Evolutionary conservation across 2,888 invertebrate species (phyloP).

Genomic region (Cyclophora albipunctata): DNA sequence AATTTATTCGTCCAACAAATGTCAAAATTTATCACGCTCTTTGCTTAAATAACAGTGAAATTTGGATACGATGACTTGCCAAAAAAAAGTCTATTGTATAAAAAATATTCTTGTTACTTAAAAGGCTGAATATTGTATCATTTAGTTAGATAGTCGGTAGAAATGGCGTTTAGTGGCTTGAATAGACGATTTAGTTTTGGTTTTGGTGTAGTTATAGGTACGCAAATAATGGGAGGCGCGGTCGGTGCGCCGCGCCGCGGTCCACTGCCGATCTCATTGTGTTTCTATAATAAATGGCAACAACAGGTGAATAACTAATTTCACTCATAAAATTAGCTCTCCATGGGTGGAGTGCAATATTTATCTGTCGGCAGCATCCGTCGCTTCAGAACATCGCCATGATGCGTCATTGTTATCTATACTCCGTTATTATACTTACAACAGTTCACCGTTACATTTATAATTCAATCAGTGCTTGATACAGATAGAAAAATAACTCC

Average conservation of each 20-base stretch:
- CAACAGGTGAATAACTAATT: slow-evolving; percentile 75
- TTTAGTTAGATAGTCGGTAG: slow-evolving; percentile 12
- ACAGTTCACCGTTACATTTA: background rate
- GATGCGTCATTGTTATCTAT: slow-evolving; percentile 36
- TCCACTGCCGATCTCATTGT: slow-evolving; percentile 60
- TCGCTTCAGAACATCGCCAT: slow-evolving; percentile 47
- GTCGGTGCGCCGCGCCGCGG: slow-evolving; percentile 37
- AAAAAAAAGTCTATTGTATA: slow-evolving; percentile 16
- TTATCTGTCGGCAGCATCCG: slow-evolving; percentile 64
- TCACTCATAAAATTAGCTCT: slow-evolving; percentile 71
- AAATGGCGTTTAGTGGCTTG: slow-evolving; percentile 20
- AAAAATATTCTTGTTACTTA: slow-evolving; percentile 18
- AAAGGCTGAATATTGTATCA: slow-evolving; percentile 5
- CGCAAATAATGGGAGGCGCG: slow-evolving; percentile 57
- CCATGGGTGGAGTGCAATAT: slow-evolving; percentile 71
- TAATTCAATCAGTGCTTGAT: slow-evolving; percentile 3
- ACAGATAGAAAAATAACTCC: background rate
- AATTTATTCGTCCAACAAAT: slow-evolving; percentile 52
- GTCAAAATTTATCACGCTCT: slow-evolving; percentile 53
- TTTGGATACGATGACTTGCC: slow-evolving; percentile 38
- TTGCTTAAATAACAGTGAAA: slow-evolving; percentile 29
- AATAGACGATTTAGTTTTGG: slow-evolving; percentile 35
- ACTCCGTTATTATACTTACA: slow-evolving; percentile 10
- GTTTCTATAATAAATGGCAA: slow-evolving; percentile 69
- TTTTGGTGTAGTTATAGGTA: slow-evolving; percentile 42